These are phyloP conservation scores for Leptopilina clavipes DNA, from an alignment of 1,140 invertebrate genomes.

Conservation along the genomic window DNA sequence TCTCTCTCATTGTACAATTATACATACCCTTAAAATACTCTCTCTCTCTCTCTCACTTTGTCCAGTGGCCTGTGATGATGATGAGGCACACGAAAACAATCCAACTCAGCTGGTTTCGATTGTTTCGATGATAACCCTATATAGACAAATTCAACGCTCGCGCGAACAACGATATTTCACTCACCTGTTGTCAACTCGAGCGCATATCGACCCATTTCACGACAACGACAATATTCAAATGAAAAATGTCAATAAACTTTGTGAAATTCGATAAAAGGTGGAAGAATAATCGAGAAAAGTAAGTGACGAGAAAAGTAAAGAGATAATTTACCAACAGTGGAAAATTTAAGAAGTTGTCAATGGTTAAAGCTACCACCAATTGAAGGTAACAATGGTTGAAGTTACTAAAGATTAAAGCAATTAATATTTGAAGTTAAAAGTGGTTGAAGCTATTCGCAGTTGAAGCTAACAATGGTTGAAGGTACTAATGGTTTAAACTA, in stretches of 20 bases:
- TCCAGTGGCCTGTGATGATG: background rate
- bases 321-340: too few species aligned
- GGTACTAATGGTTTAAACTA: too few species aligned
- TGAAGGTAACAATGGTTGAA: too few species aligned
- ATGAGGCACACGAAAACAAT: background rate
- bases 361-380: too few species aligned
- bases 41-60: conserved; percentile 9
- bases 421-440: too few species aligned
- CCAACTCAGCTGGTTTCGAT: conserved; percentile 18
- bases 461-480: too few species aligned
- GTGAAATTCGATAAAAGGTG: background rate
- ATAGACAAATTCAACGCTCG: background rate
- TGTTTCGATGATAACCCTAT: background rate
- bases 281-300: background rate
- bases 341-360: too few species aligned
- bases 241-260: background rate
- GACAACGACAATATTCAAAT: conserved; percentile 6
- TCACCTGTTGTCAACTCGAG: conserved; percentile 10
- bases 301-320: background rate
- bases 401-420: too few species aligned
- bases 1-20: background rate
- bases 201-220: background rate
- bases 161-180: conserved; percentile 21
- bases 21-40: background rate
- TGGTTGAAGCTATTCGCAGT: too few species aligned